These are phyloP conservation scores for Lacanobia oleracea DNA, from an alignment of 2,888 invertebrate species.

Conservation along the genomic window DNA sequence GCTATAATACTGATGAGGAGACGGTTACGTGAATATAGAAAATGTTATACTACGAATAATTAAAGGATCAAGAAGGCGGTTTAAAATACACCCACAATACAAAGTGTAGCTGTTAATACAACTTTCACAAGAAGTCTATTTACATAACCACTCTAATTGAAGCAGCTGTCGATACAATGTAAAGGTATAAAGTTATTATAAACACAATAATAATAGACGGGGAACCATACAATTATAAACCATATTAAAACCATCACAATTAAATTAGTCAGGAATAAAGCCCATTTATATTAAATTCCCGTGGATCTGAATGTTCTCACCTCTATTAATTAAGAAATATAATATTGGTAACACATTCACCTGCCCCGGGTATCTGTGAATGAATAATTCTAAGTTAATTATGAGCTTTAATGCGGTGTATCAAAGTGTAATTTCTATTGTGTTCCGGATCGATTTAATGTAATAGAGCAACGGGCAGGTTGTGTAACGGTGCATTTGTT, in stretches of 20 bases:
- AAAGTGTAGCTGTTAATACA: constrained; percentile 37
- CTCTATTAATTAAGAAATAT: constrained; percentile 83
- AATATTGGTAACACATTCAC: constrained; percentile 82
- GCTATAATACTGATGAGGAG: constrained; percentile 52
- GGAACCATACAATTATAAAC: constrained; percentile 54
- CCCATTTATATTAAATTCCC: constrained; percentile 71
- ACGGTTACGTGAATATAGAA: constrained; percentile 33
- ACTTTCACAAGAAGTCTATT: constrained; percentile 56
- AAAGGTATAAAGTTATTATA: constrained; percentile 34
- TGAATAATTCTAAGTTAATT: constrained; percentile 28
- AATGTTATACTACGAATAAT: constrained; percentile 14
- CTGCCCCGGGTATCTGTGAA: constrained; percentile 71
- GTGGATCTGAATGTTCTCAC: constrained; percentile 71
- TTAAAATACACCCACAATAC: constrained; percentile 39
- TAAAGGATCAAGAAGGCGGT: constrained; percentile 24
- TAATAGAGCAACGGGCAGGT: constrained; percentile 73
- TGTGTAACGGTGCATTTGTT: constrained; percentile 85
- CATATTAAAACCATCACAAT: constrained; percentile 56
- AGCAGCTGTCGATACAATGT: constrained; percentile 54
- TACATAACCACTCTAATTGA: constrained; percentile 57
- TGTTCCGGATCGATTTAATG: constrained; percentile 58
- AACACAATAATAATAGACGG: constrained; percentile 39
- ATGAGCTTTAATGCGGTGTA: constrained; percentile 56
- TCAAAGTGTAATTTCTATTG: constrained; percentile 68
- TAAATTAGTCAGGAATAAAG: constrained; percentile 63